A percentile compares a stretch with the other conserved stretches of the same genome.
phyloP scores from a whole-genome alignment of 1,140 invertebrate genomes.

The Ceratoteleas bidentatus region DNA sequence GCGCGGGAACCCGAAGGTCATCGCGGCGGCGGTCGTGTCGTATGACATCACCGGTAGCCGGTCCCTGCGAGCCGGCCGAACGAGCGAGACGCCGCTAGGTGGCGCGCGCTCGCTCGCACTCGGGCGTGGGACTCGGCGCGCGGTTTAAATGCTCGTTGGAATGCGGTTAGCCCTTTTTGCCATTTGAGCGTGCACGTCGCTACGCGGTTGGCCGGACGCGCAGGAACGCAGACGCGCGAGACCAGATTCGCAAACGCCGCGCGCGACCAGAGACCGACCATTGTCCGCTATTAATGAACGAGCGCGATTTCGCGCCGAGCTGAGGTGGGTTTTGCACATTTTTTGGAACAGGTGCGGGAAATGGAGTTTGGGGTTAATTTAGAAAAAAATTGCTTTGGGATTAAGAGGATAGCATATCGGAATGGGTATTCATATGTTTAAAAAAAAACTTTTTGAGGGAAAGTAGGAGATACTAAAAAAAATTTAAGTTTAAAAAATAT shows the following conservation, averaged over 20 bases:
- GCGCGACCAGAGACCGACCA: slow-evolving; percentile 1
- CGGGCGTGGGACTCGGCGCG: slow-evolving; percentile 65
- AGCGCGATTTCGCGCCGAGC: not conserved
- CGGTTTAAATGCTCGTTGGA: slow-evolving; percentile 69
- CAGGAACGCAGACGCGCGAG: slow-evolving; percentile 55
- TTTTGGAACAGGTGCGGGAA: too few relatives aligned
- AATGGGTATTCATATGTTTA: too few relatives aligned
- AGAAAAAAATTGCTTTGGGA: too few relatives aligned
- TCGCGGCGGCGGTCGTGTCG: slow-evolving; percentile 52
- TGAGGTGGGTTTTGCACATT: too few relatives aligned
- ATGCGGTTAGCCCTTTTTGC: slow-evolving; percentile 69
- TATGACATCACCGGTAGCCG: slow-evolving; percentile 66
- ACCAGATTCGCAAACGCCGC: slow-evolving; percentile 35
- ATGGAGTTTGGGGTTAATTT: too few relatives aligned
- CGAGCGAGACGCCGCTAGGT: slow-evolving; percentile 15
- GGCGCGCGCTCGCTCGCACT: slow-evolving; percentile 30
- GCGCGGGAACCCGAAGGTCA: slow-evolving; percentile 67
- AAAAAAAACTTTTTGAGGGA: too few relatives aligned
- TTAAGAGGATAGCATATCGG: too few relatives aligned
- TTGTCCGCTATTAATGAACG: too few relatives aligned
- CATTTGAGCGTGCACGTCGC: slow-evolving; percentile 54
- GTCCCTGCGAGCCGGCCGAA: slow-evolving; percentile 35
- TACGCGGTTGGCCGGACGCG: slow-evolving; percentile 50
- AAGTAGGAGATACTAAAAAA: too few relatives aligned
- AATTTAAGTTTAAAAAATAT: too few relatives aligned